These are phyloP conservation scores for Herminia tarsipennalis DNA, from an alignment of 2,888 invertebrate species.

Conservation along the genomic window DNA sequence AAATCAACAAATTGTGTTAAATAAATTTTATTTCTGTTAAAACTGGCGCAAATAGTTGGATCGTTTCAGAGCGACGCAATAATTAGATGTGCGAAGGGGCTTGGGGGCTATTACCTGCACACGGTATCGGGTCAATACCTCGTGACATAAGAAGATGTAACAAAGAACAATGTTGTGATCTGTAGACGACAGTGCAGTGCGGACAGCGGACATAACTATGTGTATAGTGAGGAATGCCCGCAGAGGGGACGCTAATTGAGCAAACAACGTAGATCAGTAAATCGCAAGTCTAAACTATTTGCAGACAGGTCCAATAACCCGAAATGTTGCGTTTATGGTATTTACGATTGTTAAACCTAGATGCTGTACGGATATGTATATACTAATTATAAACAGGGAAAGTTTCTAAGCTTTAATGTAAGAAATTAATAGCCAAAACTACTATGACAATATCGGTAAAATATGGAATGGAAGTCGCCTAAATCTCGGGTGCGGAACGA, in stretches of 20 bases:
- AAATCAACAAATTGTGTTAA: too few species aligned
- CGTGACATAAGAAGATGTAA: constrained; percentile 20
- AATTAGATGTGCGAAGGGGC: constrained; percentile 23
- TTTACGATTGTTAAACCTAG: too few species aligned
- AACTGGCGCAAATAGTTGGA: too few species aligned
- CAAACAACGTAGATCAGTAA: constrained; percentile 53
- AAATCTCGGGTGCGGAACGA: too few species aligned
- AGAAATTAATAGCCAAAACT: too few species aligned
- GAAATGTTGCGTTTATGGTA: constrained; percentile 11
- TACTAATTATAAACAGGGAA: too few species aligned
- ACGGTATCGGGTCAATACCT: constrained; percentile 7
- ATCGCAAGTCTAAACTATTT: too few species aligned
- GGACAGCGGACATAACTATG: too few species aligned
- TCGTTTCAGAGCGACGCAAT: constrained; percentile 21
- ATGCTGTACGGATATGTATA: background rate
- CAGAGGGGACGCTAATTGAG: constrained; percentile 57
- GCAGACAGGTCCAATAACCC: constrained; percentile 27
- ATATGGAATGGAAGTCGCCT: too few species aligned
- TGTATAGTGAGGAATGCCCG: constrained; percentile 44
- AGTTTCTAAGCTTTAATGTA: too few species aligned
- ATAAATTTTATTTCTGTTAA: too few species aligned
- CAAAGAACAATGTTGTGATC: constrained; percentile 44
- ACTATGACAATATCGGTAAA: too few species aligned
- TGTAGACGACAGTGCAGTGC: constrained; percentile 50
- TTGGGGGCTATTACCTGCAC: constrained; percentile 31